Evolutionary conservation across 2,888 invertebrate species (phyloP).

Genomic region (Lithosia quadra): DNA sequence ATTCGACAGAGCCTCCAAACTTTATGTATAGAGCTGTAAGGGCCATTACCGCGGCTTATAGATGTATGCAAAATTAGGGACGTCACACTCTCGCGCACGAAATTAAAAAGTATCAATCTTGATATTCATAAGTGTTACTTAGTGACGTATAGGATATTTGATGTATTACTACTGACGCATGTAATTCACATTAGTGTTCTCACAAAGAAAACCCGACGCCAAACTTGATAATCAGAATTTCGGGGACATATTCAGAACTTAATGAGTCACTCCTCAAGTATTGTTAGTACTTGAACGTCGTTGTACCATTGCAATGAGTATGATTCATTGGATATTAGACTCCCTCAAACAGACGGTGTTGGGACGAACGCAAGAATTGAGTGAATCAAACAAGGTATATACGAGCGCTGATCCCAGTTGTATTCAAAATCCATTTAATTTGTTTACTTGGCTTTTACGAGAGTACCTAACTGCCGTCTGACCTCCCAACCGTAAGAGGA

Average conservation of each 20-base stretch:
- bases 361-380: not conserved
- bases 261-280: slow-evolving; percentile 46
- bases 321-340: slow-evolving; percentile 49
- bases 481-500: too few relatives aligned
- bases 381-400: not conserved
- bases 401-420: too few relatives aligned
- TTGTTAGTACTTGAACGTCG: slow-evolving; percentile 44
- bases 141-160: too few relatives aligned
- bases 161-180: not conserved
- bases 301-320: slow-evolving; percentile 33
- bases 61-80: too few relatives aligned
- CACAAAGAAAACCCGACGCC: slow-evolving; percentile 16
- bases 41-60: too few relatives aligned
- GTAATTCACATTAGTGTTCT: slow-evolving; percentile 7
- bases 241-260: slow-evolving; percentile 40
- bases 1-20: too few relatives aligned
- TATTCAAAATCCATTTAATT: too few relatives aligned
- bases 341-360: slow-evolving; percentile 19
- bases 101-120: too few relatives aligned
- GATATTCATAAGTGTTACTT: too few relatives aligned
- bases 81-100: too few relatives aligned
- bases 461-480: not conserved
- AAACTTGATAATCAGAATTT: slow-evolving; percentile 44
- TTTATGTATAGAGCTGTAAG: too few relatives aligned
- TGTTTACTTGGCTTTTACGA: not conserved